Conservation (phyloP, 2,888 invertebrate genomes). For the Plemyria rubiginata region DNA sequence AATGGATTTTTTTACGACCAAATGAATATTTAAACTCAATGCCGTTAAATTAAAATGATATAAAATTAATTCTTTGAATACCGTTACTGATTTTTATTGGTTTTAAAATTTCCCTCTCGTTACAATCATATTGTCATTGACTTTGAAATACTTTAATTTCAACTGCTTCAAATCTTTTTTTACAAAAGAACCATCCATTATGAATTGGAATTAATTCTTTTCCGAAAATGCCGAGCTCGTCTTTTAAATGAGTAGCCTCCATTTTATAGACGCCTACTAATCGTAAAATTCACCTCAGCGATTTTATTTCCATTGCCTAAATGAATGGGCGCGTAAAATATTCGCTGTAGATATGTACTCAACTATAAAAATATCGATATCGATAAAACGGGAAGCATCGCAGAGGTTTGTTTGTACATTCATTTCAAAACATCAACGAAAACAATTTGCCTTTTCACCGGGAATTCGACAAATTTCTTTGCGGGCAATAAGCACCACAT, state of each 20-base stretch:
- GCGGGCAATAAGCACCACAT: slow-evolving; percentile 36
- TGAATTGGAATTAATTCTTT: slow-evolving; percentile 36
- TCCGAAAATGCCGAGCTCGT: slow-evolving; percentile 17
- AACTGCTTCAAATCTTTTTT: slow-evolving; percentile 36
- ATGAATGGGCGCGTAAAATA: slow-evolving; percentile 23
- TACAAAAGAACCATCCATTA: slow-evolving; percentile 34
- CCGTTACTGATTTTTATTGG: slow-evolving; percentile 49
- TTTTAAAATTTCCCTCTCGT: slow-evolving; percentile 48
- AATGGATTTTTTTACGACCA: slow-evolving; percentile 72
- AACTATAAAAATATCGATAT: slow-evolving; percentile 26
- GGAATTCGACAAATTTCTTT: slow-evolving; percentile 37
- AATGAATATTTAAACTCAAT: slow-evolving; percentile 74
- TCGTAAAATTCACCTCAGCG: slow-evolving; percentile 23
- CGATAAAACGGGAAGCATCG: slow-evolving; percentile 21
- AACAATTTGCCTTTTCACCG: slow-evolving; percentile 31
- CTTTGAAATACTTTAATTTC: slow-evolving; percentile 47
- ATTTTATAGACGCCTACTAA: slow-evolving; percentile 24
- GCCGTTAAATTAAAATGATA: slow-evolving; percentile 68
- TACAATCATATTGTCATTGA: slow-evolving; percentile 48
- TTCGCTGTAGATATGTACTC: slow-evolving; percentile 15
- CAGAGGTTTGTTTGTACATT: slow-evolving; percentile 13
- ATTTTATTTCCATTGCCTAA: slow-evolving; percentile 26
- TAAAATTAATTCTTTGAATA: slow-evolving; percentile 63
- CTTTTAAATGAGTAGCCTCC: slow-evolving; percentile 12
- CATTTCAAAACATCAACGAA: slow-evolving; percentile 21